These are phyloP conservation scores for Mamestra configurata DNA, from an alignment of 1,140 invertebrate species.

Conservation along the genomic window DNA sequence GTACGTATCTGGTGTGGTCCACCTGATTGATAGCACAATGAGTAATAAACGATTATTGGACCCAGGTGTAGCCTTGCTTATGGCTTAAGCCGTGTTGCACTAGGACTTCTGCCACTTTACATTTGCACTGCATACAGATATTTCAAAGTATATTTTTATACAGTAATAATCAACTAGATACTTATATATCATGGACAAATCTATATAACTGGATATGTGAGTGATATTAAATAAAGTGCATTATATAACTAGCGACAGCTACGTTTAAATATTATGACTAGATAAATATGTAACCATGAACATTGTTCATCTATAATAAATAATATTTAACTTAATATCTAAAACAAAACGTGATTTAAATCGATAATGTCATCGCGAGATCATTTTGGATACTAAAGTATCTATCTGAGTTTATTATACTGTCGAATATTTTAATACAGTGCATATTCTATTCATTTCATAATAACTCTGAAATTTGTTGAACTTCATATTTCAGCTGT, in stretches of 20 bases:
- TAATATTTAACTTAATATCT: slow-evolving; percentile 30
- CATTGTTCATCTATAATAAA: background rate
- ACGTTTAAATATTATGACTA: slow-evolving; percentile 65
- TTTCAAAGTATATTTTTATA: slow-evolving; percentile 34
- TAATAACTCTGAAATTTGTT: slow-evolving; percentile 3
- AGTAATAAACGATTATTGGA: slow-evolving; percentile 2
- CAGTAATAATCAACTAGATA: slow-evolving; percentile 45
- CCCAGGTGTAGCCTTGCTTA: background rate
- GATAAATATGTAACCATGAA: slow-evolving; percentile 41
- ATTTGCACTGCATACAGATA: slow-evolving; percentile 29
- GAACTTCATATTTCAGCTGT: background rate
- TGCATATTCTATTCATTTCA: slow-evolving; percentile 21
- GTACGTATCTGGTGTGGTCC: background rate
- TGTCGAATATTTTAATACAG: slow-evolving; percentile 39
- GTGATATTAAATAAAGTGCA: slow-evolving; percentile 84
- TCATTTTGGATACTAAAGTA: slow-evolving; percentile 5
- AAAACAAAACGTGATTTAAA: slow-evolving; percentile 12
- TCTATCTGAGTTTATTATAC: slow-evolving; percentile 35
- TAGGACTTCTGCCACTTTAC: background rate
- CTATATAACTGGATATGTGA: slow-evolving; percentile 83
- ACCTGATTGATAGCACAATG: background rate
- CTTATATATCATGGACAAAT: slow-evolving; percentile 71
- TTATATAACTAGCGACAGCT: slow-evolving; percentile 80
- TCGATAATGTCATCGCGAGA: slow-evolving; percentile 57
- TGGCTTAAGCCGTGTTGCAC: background rate